Evolutionary conservation across 1,140 invertebrate genomes (phyloP).

Genomic region (Rhopalosiphum padi): DNA sequence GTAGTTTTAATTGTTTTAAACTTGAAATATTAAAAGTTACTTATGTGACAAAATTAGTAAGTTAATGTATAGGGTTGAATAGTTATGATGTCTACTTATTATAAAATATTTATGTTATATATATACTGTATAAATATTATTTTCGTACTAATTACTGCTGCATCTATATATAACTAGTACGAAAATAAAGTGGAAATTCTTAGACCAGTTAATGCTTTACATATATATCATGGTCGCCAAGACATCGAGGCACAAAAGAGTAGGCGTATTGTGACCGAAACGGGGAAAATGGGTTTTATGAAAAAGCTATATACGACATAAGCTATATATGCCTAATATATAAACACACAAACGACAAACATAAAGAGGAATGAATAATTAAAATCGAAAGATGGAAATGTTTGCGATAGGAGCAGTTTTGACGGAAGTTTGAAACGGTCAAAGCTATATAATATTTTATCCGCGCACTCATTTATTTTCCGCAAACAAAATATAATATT

Average conservation of each 20-base stretch:
- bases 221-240: neutral
- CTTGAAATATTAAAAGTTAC: neutral
- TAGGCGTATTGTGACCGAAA: neutral
- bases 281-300: neutral
- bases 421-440: conserved; percentile 5
- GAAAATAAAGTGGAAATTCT: neutral
- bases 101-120: no score
- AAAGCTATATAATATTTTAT: conserved; percentile 15
- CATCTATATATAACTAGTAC: no score
- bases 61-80: no score
- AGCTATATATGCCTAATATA: neutral
- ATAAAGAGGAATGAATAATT: conserved; percentile 25
- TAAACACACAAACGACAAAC: neutral
- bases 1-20: neutral
- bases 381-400: conserved; percentile 13
- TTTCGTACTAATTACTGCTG: no score
- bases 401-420: neutral
- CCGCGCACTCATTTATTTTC: neutral
- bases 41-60: neutral
- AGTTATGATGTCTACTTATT: no score
- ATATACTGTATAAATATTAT: no score
- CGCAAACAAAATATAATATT: neutral
- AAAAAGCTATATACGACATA: neutral
- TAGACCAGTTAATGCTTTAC: neutral
- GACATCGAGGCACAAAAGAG: neutral